Conservation (phyloP, 1,140 invertebrate species). For the Aphaenogaster ashmeadi region DNA sequence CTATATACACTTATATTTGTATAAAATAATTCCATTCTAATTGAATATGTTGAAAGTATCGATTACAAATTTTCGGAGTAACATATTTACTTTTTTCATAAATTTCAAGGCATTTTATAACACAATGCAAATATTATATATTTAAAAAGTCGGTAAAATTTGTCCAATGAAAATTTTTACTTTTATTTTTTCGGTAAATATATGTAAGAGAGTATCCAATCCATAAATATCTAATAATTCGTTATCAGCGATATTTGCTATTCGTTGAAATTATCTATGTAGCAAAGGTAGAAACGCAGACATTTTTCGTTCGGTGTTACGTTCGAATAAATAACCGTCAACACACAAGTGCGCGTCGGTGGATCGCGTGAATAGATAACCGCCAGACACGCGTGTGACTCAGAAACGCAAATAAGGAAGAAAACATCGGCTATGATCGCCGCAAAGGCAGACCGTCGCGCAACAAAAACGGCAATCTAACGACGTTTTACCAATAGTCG, state of each 20-base stretch:
- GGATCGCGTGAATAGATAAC: conserved; percentile 53
- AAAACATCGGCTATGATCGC: conserved; percentile 26
- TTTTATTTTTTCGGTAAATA: neutral
- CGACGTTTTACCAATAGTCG: neutral
- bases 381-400: conserved; percentile 52
- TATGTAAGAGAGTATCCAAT: neutral
- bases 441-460: neutral
- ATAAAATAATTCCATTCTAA: neutral
- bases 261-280: neutral
- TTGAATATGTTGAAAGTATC: neutral
- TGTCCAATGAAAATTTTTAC: neutral
- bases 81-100: neutral
- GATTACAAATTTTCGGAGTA: neutral
- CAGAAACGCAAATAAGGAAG: conserved; percentile 62
- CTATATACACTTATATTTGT: neutral
- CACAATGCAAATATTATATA: neutral
- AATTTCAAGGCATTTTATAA: neutral
- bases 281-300: neutral
- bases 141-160: neutral
- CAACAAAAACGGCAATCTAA: conserved; percentile 20
- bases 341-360: conserved; percentile 33
- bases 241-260: neutral
- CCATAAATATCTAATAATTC: neutral
- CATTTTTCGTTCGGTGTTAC: conserved; percentile 2
- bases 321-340: conserved; percentile 24